Percentiles rank a stretch among this genome's conserved stretches.
phyloP scores from a whole-genome alignment of 2,888 invertebrate genomes.

The Eupithecia abbreviata region DNA sequence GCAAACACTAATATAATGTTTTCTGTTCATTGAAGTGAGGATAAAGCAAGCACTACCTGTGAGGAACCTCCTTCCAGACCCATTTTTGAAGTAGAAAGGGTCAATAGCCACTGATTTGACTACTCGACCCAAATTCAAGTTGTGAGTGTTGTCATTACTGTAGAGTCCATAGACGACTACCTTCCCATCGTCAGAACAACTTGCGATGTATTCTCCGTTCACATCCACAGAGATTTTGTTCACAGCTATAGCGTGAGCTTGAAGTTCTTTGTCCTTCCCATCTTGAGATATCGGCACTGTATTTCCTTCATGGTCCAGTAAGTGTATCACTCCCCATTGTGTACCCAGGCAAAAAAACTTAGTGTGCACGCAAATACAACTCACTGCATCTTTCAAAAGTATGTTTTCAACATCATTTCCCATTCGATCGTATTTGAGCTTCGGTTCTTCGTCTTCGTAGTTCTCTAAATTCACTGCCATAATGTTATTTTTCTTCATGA shows the following conservation, averaged over 20 bases:
- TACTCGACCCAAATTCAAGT: constrained; percentile 89
- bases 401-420: constrained; percentile 94
- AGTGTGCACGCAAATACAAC: constrained; percentile 96
- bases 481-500: constrained; percentile 34
- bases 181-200: constrained; percentile 95
- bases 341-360: constrained; percentile 98
- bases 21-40: neutral
- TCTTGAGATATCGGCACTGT: constrained; percentile 82
- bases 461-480: constrained; percentile 77
- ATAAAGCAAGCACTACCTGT: constrained; percentile 70
- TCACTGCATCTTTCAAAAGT: constrained; percentile 91
- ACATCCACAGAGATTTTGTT: constrained; percentile 97
- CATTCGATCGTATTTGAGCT: constrained; percentile 95
- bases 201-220: constrained; percentile 96
- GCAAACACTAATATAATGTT: neutral
- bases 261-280: constrained; percentile 87
- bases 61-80: constrained; percentile 91
- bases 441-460: constrained; percentile 88
- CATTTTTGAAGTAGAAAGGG: constrained; percentile 90
- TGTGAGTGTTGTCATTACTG: constrained; percentile 91
- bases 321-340: constrained; percentile 94
- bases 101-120: constrained; percentile 95
- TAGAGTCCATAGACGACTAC: constrained; percentile 95
- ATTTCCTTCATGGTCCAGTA: constrained; percentile 97
- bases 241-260: constrained; percentile 94